Base-by-base conservation (phyloP, 2,797 vertebrate genomes). In the Botia kubotai region DNA sequence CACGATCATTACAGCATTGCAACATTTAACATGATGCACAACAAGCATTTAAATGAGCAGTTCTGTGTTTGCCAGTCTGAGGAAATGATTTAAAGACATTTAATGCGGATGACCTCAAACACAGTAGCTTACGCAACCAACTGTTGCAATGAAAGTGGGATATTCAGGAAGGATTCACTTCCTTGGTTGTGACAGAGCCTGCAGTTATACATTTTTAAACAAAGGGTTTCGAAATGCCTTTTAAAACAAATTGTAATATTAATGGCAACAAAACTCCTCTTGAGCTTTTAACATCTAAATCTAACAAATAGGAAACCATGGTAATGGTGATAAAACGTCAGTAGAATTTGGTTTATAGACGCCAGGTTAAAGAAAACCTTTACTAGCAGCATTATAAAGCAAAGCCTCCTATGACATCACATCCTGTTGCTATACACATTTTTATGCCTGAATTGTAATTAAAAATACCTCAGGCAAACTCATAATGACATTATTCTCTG, bases 41-140 rank as follows among this genome's bases (percentile, higher is more conserved):
- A 14, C n/a, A 62, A 71, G 26, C 67, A 71, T 36, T 7, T 62
- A 21, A 70, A 21, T 17, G 53, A 71, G 26, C 14, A 16, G 53
- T 50, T 50, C 19, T 2, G n/a, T 65, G 8, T 72, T 48, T 52
- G 26, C 26, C 46, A 26, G 11, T 62, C n/a, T 72, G 58, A 43
- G 29, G 78, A 80, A 66, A 66, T n/a, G 53, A 23, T 58, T 55
- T 21, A 0, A 57, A 66, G 58, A 80, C 60, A 43, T 53, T 79
- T 55, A 55, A 66, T 57, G 72, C 69, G 65, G 58, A 71, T 65
- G n/a, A 77, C 21, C 29, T 77, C 11, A 72, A 66, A 79, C 14
- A 26, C 2, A 6, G 6, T 21, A 12, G 23, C 33, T 79, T 63
- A 50, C 43, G 13, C 58, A 79, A 72, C 77, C 48, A 62, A 12